Conservation (phyloP, 1,140 invertebrate species). For the Metaphire vulgaris region DNA sequence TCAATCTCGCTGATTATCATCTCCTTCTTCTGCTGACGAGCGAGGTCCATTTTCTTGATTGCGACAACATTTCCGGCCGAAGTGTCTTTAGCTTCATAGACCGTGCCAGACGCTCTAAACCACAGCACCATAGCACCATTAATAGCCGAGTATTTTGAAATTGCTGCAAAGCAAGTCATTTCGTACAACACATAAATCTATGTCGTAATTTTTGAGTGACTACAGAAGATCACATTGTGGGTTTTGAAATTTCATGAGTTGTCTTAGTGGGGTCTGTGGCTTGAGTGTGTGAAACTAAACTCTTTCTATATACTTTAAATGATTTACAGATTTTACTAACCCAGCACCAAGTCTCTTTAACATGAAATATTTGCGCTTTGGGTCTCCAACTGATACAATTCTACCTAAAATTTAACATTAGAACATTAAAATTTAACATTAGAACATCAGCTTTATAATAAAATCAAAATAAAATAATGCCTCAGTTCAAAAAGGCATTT, state of each 20-base stretch:
- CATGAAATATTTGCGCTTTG: constrained; percentile 42
- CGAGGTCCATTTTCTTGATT: constrained; percentile 56
- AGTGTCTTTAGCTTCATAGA: constrained; percentile 48
- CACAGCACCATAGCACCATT: too few species aligned
- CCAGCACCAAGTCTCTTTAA: constrained; percentile 46
- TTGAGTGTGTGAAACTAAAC: too few species aligned
- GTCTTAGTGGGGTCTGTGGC: too few species aligned
- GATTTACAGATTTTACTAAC: too few species aligned
- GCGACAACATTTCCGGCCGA: constrained; percentile 48
- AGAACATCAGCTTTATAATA: too few species aligned
- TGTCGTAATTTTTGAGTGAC: too few species aligned
- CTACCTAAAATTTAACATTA: constrained; percentile 37
- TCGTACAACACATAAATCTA: neutral
- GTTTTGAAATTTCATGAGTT: too few species aligned
- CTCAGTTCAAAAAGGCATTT: too few species aligned
- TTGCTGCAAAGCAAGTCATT: neutral
- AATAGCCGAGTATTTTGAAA: neutral
- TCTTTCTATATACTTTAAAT: too few species aligned
- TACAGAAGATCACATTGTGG: too few species aligned
- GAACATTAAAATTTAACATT: too few species aligned
- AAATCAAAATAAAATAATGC: too few species aligned
- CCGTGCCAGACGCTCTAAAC: constrained; percentile 53
- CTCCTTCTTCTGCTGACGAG: constrained; percentile 56
- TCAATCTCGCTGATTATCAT: constrained; percentile 56
- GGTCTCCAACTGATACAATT: constrained; percentile 39